Conservation (phyloP, 2,113 vertebrate species). For the Limnothrissa miodon region DNA sequence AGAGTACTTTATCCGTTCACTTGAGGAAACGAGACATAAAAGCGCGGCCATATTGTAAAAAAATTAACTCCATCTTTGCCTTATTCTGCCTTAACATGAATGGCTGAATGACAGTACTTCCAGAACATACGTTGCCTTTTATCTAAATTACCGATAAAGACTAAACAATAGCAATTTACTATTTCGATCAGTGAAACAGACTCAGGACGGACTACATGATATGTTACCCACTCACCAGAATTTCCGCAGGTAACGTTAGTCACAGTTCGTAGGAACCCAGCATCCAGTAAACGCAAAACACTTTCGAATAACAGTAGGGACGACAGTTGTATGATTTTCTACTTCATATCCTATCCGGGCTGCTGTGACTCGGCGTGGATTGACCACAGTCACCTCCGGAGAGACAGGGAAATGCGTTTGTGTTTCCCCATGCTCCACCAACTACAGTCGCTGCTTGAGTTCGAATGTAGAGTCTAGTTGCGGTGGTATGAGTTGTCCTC, state of each 20-base stretch:
- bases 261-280: slow-evolving; percentile 20
- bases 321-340: not conserved
- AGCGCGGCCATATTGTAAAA: slow-evolving; percentile 45
- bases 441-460: slow-evolving; percentile 11
- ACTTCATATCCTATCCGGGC: not conserved
- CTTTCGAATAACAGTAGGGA: not conserved
- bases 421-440: slow-evolving; percentile 34
- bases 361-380: not conserved
- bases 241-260: slow-evolving; percentile 37
- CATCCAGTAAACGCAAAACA: slow-evolving; percentile 26
- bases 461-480: not conserved
- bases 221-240: slow-evolving; percentile 37
- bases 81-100: not conserved
- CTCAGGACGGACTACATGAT: not conserved
- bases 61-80: slow-evolving; percentile 27
- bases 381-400: slow-evolving; percentile 20
- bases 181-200: not conserved
- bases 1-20: slow-evolving; percentile 13
- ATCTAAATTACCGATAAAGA: not conserved
- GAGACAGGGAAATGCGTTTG: not conserved
- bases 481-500: not conserved
- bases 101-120: slow-evolving; percentile 15
- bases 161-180: not conserved
- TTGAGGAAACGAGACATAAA: slow-evolving; percentile 22
- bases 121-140: not conserved